Evolutionary conservation across 2,797 vertebrate species (phyloP).

Genomic region (Tarsius wallacei): DNA sequence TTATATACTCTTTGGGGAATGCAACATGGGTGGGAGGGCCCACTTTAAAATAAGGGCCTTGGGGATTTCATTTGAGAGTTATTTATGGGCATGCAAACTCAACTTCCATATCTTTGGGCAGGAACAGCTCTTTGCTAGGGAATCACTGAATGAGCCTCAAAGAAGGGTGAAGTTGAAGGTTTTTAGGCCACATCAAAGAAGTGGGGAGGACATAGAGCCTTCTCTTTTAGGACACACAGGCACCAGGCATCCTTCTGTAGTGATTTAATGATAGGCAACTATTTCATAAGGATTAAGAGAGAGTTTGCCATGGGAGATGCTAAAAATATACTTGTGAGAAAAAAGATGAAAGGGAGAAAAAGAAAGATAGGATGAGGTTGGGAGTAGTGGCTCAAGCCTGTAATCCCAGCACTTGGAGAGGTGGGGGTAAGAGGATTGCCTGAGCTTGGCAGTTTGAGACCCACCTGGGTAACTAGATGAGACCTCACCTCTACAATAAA

Average conservation of each 20-base stretch:
- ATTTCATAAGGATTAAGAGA: background rate
- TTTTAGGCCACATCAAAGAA: background rate
- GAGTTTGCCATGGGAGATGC: background rate
- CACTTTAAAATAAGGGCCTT: background rate
- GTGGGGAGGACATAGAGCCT: fast-evolving
- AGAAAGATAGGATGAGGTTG: too few relatives aligned
- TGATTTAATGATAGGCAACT: background rate
- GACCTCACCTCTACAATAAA: too few relatives aligned
- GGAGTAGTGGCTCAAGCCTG: too few relatives aligned
- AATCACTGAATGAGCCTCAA: background rate
- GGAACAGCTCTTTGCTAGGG: background rate
- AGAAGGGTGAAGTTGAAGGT: background rate
- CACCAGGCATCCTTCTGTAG: background rate
- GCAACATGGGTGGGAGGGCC: fast-evolving
- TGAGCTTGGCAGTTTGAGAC: too few relatives aligned
- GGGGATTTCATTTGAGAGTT: background rate
- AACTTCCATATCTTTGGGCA: background rate
- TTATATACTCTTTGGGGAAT: background rate
- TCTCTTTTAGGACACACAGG: background rate
- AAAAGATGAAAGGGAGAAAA: background rate
- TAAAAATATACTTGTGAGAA: background rate
- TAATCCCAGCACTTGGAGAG: too few relatives aligned
- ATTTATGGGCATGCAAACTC: background rate
- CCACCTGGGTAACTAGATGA: too few relatives aligned
- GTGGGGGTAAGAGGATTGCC: too few relatives aligned